Conservation (phyloP, 2,113 vertebrate genomes). For the Thryonomys swinderianus region DNA sequence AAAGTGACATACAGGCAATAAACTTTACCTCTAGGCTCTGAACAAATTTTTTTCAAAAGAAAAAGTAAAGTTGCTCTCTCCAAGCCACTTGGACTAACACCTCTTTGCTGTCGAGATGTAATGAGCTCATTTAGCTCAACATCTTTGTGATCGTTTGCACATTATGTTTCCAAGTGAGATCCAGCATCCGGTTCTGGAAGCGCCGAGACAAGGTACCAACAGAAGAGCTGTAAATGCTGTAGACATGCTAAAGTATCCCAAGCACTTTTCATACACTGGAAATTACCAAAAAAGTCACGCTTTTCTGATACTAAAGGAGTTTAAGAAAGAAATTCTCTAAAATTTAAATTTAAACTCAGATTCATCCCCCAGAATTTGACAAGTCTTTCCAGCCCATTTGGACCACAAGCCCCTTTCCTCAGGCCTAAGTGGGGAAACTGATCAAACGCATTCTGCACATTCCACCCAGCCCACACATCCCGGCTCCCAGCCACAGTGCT, state of each 20-base stretch:
- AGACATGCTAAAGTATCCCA: conserved; percentile 43
- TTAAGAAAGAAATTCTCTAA: conserved; percentile 53
- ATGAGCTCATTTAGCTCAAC: neutral
- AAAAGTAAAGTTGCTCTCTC: conserved; percentile 53
- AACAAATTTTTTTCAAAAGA: conserved; percentile 47
- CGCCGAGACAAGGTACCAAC: neutral
- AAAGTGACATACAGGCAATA: neutral
- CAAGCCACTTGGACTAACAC: conserved; percentile 3
- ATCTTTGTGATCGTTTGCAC: conserved; percentile 33
- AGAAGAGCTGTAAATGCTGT: conserved; percentile 44
- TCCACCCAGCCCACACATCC: conserved; percentile 85
- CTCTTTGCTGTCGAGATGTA: conserved; percentile 37
- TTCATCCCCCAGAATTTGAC: conserved; percentile 71
- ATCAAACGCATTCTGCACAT: conserved; percentile 90
- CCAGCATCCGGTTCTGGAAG: conserved; percentile 30
- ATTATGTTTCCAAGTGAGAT: conserved; percentile 38
- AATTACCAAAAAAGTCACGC: conserved; percentile 37
- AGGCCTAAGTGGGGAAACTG: conserved; percentile 84
- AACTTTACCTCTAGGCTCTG: conserved; percentile 14
- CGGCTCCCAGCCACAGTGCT: conserved; percentile 84
- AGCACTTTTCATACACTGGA: conserved; percentile 40
- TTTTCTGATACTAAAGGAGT: conserved; percentile 60
- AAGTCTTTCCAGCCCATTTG: conserved; percentile 78
- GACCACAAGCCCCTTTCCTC: conserved; percentile 81
- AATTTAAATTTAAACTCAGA: conserved; percentile 77